phyloP scores from a whole-genome alignment of 2,797 vertebrate genomes.

The Sebastiscus tertius region DNA sequence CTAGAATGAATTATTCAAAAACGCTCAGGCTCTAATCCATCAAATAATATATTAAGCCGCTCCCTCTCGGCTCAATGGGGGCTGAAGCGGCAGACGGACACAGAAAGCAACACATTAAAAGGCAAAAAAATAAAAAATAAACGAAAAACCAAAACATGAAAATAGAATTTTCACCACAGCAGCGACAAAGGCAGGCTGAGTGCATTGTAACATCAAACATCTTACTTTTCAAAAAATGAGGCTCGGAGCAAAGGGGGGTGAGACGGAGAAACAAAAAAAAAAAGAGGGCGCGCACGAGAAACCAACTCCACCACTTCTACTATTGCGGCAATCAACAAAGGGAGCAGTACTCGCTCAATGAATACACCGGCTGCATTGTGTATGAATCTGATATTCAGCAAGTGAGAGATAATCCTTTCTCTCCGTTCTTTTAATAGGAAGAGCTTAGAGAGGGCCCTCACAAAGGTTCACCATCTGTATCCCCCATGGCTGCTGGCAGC shows the following conservation, averaged over 20 bases:
- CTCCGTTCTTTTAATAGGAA: constrained; percentile 79
- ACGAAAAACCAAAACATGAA: constrained; percentile 48
- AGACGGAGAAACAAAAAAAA: constrained; percentile 5
- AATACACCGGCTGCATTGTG: constrained; percentile 73
- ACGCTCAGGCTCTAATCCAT: constrained; percentile 82
- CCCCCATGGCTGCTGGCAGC: constrained; percentile 70
- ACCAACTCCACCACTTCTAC: constrained; percentile 26
- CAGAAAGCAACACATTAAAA: constrained; percentile 64
- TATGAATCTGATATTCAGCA: constrained; percentile 78
- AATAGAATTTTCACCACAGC: constrained; percentile 44
- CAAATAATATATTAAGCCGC: constrained; percentile 79
- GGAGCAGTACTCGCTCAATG: constrained; percentile 60
- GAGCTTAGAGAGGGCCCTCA: constrained; percentile 76
- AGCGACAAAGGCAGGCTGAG: constrained; percentile 33
- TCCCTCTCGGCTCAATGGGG: constrained; percentile 63
- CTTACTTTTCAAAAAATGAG: constrained; percentile 41
- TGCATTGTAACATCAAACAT: constrained; percentile 55
- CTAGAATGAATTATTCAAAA: constrained; percentile 82
- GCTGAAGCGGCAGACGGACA: constrained; percentile 68
- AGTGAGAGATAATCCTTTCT: constrained; percentile 83
- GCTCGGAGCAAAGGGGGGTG: not conserved
- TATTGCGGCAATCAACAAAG: constrained; percentile 74
- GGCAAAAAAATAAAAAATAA: constrained; percentile 16
- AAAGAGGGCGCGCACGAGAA: not conserved
- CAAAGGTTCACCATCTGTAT: constrained; percentile 82